These are phyloP conservation scores for Acipenser ruthenus DNA, from an alignment of 2,797 vertebrate species.

Conservation along the genomic window DNA sequence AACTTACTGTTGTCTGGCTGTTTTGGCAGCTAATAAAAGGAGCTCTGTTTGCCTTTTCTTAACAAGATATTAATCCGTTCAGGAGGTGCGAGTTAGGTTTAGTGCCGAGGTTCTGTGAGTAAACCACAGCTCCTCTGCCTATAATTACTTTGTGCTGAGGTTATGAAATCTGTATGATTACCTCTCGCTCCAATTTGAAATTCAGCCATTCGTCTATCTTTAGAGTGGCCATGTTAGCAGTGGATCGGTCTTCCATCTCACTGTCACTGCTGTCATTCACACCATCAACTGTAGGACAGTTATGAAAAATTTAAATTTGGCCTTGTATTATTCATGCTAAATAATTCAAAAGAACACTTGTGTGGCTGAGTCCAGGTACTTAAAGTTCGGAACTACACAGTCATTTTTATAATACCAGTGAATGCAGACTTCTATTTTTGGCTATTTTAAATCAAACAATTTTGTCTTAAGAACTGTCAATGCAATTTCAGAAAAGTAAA, in stretches of 20 bases:
- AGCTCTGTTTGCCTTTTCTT: no score
- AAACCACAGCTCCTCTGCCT: no score
- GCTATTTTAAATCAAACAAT: not conserved
- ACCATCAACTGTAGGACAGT: slow-evolving; percentile 36
- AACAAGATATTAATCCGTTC: no score
- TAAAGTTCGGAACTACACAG: no score
- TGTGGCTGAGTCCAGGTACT: no score
- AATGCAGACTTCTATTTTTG: not conserved
- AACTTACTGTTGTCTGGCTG: no score
- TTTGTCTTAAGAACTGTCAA: not conserved
- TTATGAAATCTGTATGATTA: slow-evolving; percentile 28
- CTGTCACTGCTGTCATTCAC: slow-evolving; percentile 76
- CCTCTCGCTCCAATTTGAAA: slow-evolving; percentile 76
- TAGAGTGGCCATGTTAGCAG: slow-evolving; percentile 52
- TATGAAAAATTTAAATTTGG: not conserved
- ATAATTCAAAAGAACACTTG: no score
- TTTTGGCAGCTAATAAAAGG: no score
- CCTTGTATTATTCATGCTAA: no score
- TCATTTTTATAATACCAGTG: not conserved
- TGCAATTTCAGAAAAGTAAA: not conserved
- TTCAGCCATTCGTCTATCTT: slow-evolving; percentile 82
- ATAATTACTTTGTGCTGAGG: no score
- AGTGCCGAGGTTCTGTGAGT: no score
- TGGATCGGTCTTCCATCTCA: slow-evolving; percentile 66
- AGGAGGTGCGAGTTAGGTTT: no score